phyloP scores from a whole-genome alignment of 2,113 vertebrate genomes.

The Periophthalmodon schlosseri region DNA sequence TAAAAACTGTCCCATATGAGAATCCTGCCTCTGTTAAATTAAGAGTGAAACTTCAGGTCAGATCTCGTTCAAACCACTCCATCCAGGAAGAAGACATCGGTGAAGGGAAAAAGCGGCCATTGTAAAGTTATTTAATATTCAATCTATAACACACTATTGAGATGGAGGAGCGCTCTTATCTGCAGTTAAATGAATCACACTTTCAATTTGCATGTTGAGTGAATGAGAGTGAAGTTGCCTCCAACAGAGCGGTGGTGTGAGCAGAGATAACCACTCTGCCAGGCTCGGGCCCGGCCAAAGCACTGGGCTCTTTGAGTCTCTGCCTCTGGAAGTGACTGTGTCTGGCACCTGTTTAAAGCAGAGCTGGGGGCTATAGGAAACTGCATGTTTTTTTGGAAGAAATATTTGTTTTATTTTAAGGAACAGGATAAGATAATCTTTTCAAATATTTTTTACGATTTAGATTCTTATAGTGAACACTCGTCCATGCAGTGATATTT shows the following conservation, averaged over 20 bases:
- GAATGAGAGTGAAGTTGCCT: constrained; percentile 57
- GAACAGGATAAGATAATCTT: background rate
- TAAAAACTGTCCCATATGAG: background rate
- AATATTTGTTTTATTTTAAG: background rate
- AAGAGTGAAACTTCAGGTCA: constrained; percentile 11
- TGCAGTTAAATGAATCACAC: constrained; percentile 65
- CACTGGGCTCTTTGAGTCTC: constrained; percentile 13
- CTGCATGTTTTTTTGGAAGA: background rate
- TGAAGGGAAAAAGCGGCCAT: constrained; percentile 42
- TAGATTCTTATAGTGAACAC: too few species aligned
- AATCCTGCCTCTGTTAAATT: constrained; percentile 15
- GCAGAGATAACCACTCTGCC: constrained; percentile 47
- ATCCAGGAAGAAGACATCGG: constrained; percentile 42
- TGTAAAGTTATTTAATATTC: constrained; percentile 59
- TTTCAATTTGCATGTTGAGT: constrained; percentile 72
- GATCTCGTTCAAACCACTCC: constrained; percentile 43
- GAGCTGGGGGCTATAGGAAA: background rate
- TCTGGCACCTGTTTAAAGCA: background rate
- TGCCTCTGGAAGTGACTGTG: background rate
- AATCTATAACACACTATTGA: constrained; percentile 58
- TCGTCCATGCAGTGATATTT: too few species aligned
- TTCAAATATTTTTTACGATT: too few species aligned
- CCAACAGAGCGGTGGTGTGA: constrained; percentile 41
- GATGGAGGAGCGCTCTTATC: constrained; percentile 62
- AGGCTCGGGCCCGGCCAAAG: constrained; percentile 28